Evolutionary conservation across 2,888 invertebrate species (phyloP).

Genomic region (Sabatieria punctata): DNA sequence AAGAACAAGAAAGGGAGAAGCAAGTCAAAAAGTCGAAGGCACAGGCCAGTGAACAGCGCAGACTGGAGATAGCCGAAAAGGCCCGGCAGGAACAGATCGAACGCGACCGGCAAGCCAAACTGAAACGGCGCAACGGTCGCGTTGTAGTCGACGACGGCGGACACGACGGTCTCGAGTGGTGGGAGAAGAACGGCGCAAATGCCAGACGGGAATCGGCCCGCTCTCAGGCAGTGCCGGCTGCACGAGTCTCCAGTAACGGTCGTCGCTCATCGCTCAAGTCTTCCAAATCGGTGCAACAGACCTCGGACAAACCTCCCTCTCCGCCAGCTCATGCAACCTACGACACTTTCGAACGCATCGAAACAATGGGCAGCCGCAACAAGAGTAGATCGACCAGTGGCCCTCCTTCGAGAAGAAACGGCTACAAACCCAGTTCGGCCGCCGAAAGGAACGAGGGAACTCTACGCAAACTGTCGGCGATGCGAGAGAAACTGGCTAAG

Average conservation of each 20-base stretch:
- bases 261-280: no score
- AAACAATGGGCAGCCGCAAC: not conserved
- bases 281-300: not conserved
- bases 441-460: not conserved
- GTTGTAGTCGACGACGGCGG: not conserved
- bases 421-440: not conserved
- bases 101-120: not conserved
- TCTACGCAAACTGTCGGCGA: constrained; percentile 4
- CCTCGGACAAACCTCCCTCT: not conserved
- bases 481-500: constrained; percentile 2
- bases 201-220: not conserved
- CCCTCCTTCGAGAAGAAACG: no score
- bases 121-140: not conserved
- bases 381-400: not conserved
- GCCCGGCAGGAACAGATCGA: not conserved
- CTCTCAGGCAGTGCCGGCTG: not conserved
- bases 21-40: not conserved
- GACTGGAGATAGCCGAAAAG: not conserved
- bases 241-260: no score
- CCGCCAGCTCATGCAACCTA: not conserved
- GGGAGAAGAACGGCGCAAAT: constrained; percentile 12
- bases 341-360: not conserved
- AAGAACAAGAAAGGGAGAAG: not conserved
- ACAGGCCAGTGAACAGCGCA: not conserved
- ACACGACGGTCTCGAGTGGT: constrained; percentile 15